A percentile compares a stretch with the other conserved stretches of the same genome.
Evolutionary conservation across 2,797 vertebrate species (phyloP).

Genomic region (Cheirogaleus major): DNA sequence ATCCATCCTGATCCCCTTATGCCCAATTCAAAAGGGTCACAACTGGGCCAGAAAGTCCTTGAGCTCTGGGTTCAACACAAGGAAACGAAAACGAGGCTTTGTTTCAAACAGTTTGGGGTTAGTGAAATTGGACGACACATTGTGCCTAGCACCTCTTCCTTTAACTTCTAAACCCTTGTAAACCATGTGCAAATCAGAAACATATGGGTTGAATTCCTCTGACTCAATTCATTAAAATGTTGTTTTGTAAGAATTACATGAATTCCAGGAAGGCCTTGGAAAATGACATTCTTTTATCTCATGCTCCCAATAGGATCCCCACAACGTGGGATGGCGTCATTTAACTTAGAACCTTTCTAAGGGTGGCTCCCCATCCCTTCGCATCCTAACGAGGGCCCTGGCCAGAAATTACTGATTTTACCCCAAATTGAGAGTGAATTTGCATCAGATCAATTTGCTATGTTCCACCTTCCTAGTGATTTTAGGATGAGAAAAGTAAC

Average conservation of each 20-base stretch:
- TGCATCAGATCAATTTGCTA: not conserved
- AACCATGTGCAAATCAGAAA: slow-evolving; percentile 41
- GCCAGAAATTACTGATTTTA: not conserved
- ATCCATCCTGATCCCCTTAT: not conserved
- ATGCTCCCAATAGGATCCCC: not conserved
- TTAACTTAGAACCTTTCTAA: not conserved
- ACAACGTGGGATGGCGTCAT: no score
- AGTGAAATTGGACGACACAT: not conserved
- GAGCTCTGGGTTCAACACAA: not conserved
- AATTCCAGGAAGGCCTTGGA: not conserved
- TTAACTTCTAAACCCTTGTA: not conserved
- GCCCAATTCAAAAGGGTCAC: not conserved
- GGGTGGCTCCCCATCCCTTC: not conserved
- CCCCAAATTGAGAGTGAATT: not conserved
- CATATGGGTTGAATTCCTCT: slow-evolving; percentile 3
- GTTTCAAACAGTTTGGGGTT: not conserved
- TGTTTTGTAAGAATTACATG: not conserved
- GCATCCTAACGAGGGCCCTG: not conserved
- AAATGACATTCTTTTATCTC: not conserved
- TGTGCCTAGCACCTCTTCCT: not conserved
- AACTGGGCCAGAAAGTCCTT: not conserved
- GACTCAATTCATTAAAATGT: slow-evolving; percentile 8
- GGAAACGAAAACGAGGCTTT: not conserved
- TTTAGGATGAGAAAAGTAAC: not conserved
- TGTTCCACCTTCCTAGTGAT: not conserved